Evolutionary conservation across 2,888 invertebrate genomes (phyloP), one percentile per base, ranked within the genome.

Genomic region (Drosophila birchii): DNA sequence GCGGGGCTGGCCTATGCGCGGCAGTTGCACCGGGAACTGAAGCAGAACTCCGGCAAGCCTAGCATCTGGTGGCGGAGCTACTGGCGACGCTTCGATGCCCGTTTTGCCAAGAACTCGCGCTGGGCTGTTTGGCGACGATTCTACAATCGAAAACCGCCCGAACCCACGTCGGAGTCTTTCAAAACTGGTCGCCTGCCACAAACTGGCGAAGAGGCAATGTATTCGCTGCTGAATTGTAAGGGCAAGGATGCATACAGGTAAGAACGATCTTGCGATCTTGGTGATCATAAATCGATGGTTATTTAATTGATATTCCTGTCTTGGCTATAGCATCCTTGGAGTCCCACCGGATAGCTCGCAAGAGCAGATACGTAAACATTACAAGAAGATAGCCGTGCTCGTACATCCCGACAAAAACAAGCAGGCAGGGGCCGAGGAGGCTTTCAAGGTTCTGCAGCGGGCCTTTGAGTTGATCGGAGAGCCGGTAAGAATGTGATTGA

Each of bases 381-480:
- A 98, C 93, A 96, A 98, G 89, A 95, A 96, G 85, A 98, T 98
- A 92, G 98, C 98, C 11, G 96, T 98, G 88, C 94, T 98, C 43
- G 98, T 98, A 41, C 98, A 98, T 93, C 98, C 98, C 0, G 98
- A 98, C 91, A 98, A 98, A 93, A 98, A 98, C 92, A 96, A 96
- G 90, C 97, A 97, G 91, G 97, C 98, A 6, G 98, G 98, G 36
- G 98, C 98, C 0, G 98, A 98, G 91, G 98, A 98, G 93, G 98
- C 98, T 41, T 98, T 98, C 92, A 98, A 98, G 93, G 98, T 98
- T 91, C 93, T 98, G 79, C 98, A 97, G 86, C 97, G 98, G 91
- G 98, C 98, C 9, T 98, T 98, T 93, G 98, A 98, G 92, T 95
- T 98, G 91, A 97, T 98, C 83, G 98, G 98, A 32, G 97, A 96